Base-by-base conservation (phyloP, 2,113 vertebrate genomes). In the Hippoglossus stenolepis region DNA sequence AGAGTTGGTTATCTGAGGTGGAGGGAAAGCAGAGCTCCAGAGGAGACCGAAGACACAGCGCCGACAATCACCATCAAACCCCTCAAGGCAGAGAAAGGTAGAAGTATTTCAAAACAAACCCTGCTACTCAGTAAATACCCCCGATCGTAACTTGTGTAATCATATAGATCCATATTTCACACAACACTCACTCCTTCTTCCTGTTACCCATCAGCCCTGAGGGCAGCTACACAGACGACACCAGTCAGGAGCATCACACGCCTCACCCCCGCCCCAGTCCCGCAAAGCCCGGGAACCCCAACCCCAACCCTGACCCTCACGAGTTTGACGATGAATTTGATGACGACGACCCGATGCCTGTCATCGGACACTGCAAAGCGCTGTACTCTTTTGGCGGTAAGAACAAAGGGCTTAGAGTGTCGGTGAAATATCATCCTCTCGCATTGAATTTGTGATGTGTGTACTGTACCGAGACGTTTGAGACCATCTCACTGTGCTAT, bases 271-370 rank as follows among this genome's bases (percentile, higher is more conserved):
- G 80, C 31, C 8, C 92, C 12, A 56, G 43, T 2, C 86, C 88
- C 1, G 91, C 96, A 0, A 95, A 97, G 54, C 94, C 96, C 0
- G 85, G 91, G 2, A 94, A 94, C 8, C 85, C 81, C 1, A 94
- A 94, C 8, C 85, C 81, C 1, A 87, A 70, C 80, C 47, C 80
- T 0, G 89, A 95, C 53, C 95, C 95, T 5, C 95, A 96, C 4
- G 97, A 99, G 85, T 99, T 98, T 74, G 98, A 99, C n/a, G 97
- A 99, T 18, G 98, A 99, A 69, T 99, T 99, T 80, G 98, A 99
- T 60, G 98, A 99, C 14, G 98, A 99, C 3, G 98, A 99, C 75
- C 98, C 97, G 0, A 94, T 99, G 70, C 98, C 98, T 2, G 97
- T 97, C 79, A 96, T 99, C 63, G 98, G 98, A 80, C 98, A 99